phyloP scores from a whole-genome alignment of 2,888 invertebrate species.

The Apodemia zela region DNA sequence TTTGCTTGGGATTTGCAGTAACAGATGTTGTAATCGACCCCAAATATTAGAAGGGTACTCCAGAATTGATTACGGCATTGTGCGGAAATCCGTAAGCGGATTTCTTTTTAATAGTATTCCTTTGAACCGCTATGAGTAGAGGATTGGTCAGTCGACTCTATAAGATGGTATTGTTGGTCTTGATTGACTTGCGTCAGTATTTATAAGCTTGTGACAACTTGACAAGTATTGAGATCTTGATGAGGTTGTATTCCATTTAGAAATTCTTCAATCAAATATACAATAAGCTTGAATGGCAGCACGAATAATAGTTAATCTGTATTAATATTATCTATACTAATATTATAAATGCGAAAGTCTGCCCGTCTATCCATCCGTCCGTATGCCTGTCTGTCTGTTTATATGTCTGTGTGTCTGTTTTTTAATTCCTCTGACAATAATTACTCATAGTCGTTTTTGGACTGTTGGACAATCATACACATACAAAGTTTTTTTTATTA shows the following conservation, averaged over 20 bases:
- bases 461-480: no score
- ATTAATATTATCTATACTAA: neutral
- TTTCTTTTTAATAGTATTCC: slow-evolving; percentile 67
- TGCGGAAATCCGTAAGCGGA: slow-evolving; percentile 62
- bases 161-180: slow-evolving; percentile 36
- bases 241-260: neutral
- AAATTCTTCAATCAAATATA: slow-evolving; percentile 2
- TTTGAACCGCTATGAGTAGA: slow-evolving; percentile 35
- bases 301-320: neutral
- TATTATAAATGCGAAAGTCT: no score
- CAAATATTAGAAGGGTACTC: slow-evolving; percentile 64
- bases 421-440: no score
- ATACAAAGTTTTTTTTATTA: no score
- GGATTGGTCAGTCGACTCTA: slow-evolving; percentile 35
- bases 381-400: no score
- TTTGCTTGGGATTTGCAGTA: slow-evolving; percentile 41
- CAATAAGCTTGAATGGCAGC: neutral
- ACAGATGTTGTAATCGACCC: slow-evolving; percentile 70
- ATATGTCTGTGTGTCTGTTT: no score
- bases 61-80: slow-evolving; percentile 66
- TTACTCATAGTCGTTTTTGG: no score
- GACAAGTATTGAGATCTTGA: slow-evolving; percentile 15
- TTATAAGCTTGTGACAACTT: slow-evolving; percentile 16
- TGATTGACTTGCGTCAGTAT: slow-evolving; percentile 33
- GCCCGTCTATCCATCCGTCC: no score